phyloP scores from a whole-genome alignment of 2,797 vertebrate genomes.

The Catostomus latipinnis region DNA sequence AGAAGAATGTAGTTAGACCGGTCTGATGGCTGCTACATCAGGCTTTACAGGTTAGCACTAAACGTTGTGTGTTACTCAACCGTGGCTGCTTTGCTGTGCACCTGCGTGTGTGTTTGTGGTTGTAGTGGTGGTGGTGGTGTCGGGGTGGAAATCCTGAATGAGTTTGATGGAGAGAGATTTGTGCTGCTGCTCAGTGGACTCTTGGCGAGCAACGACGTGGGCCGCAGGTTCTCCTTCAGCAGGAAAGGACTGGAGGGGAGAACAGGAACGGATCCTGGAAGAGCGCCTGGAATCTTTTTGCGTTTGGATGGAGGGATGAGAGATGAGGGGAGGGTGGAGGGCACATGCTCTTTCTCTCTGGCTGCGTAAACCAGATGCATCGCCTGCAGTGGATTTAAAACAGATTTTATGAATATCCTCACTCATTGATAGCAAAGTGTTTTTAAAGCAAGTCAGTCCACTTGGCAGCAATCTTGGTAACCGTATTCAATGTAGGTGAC shows the following conservation, averaged over 20 bases:
- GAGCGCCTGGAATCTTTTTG: constrained; percentile 80
- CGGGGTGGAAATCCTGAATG: constrained; percentile 75
- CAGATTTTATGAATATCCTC: too few species aligned
- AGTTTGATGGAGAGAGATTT: constrained; percentile 89
- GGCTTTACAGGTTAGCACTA: constrained; percentile 40
- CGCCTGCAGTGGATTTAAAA: constrained; percentile 74
- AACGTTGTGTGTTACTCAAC: too few species aligned
- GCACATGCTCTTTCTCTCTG: constrained; percentile 92
- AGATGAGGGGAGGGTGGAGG: constrained; percentile 81
- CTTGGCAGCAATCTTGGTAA: too few species aligned
- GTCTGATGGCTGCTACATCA: constrained; percentile 49
- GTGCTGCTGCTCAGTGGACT: constrained; percentile 78
- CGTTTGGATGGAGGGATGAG: constrained; percentile 92
- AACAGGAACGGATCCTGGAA: constrained; percentile 85
- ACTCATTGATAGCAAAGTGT: too few species aligned
- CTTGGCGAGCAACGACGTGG: constrained; percentile 80
- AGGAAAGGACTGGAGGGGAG: constrained; percentile 84
- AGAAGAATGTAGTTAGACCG: constrained; percentile 70
- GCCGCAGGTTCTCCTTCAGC: constrained; percentile 85
- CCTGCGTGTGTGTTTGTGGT: constrained; percentile 68
- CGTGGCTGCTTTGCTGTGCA: background rate
- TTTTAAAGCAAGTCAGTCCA: too few species aligned
- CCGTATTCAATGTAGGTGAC: too few species aligned
- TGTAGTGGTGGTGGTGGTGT: constrained; percentile 62
- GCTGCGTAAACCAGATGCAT: constrained; percentile 97